Evolutionary conservation across 37 sponge, comb jelly and placozoan species (phyloP).

Genomic region (Tethya wilhelma): DNA sequence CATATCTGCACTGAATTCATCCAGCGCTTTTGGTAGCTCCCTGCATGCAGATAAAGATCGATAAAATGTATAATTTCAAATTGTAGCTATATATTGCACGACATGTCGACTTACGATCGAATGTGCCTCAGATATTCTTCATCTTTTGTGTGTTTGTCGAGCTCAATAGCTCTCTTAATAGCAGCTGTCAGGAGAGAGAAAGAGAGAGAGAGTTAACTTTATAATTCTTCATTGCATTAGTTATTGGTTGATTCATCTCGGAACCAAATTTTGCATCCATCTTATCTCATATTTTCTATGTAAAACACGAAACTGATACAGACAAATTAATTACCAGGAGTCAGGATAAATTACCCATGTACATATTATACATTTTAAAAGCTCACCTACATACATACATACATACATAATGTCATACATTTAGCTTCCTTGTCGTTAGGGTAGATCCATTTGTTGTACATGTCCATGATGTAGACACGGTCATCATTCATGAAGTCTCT

Average conservation of each 20-base stretch:
- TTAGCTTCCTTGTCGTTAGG: slow-evolving; percentile 79
- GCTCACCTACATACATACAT: too few species aligned
- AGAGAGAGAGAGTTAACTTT: not conserved
- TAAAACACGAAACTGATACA: too few species aligned
- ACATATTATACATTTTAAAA: too few species aligned
- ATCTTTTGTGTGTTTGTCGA: slow-evolving; percentile 56
- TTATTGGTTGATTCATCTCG: too few species aligned
- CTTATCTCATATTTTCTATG: too few species aligned
- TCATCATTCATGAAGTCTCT: slow-evolving; percentile 80
- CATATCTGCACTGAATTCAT: slow-evolving; percentile 81
- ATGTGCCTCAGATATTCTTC: slow-evolving; percentile 43
- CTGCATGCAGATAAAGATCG: slow-evolving; percentile 22
- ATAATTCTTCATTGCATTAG: not conserved
- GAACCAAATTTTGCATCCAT: too few species aligned
- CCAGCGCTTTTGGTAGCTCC: slow-evolving; percentile 58
- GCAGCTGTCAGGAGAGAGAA: slow-evolving; percentile 26
- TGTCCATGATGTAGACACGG: slow-evolving; percentile 84
- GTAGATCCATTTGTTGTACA: slow-evolving; percentile 89
- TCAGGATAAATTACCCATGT: too few species aligned
- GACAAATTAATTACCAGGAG: too few species aligned
- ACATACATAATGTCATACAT: too few species aligned
- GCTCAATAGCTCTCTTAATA: slow-evolving; percentile 50
- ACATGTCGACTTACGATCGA: slow-evolving; percentile 17
- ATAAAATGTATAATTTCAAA: too few species aligned
- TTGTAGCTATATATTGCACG: not conserved